phyloP scores from a whole-genome alignment of 1,140 invertebrate genomes.

The Ceratina japonica region DNA sequence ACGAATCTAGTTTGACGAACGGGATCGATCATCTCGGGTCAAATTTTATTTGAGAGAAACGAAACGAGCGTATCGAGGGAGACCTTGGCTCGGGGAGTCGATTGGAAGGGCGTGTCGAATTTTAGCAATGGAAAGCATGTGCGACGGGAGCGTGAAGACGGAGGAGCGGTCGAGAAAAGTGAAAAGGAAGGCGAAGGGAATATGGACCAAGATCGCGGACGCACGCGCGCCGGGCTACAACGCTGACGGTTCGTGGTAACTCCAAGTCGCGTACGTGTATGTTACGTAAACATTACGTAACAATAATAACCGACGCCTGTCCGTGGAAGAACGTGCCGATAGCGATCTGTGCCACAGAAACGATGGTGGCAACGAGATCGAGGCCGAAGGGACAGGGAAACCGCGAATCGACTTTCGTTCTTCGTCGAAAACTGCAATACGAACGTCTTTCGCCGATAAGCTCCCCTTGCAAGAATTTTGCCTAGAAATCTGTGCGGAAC shows the following conservation, averaged over 20 bases:
- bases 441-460: no score
- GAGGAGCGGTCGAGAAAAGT: not conserved
- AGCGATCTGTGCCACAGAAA: constrained; percentile 43
- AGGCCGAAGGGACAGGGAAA: not conserved
- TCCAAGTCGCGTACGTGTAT: constrained; percentile 27
- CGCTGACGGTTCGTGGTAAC: constrained; percentile 8
- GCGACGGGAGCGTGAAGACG: not conserved
- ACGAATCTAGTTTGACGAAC: not conserved
- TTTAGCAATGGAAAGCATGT: not conserved
- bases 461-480: no score
- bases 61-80: not conserved
- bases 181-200: no score
- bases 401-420: no score
- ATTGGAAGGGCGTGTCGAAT: no score
- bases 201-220: not conserved
- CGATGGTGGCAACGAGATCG: not conserved
- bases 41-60: not conserved
- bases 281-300: constrained; percentile 77
- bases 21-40: not conserved
- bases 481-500: not conserved
- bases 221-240: not conserved
- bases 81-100: not conserved
- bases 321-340: constrained; percentile 58
- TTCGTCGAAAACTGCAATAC: no score
- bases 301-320: constrained; percentile 72